These are phyloP conservation scores for Tympanoctomys barrerae DNA, from an alignment of 2,797 vertebrate species.

Conservation along the genomic window DNA sequence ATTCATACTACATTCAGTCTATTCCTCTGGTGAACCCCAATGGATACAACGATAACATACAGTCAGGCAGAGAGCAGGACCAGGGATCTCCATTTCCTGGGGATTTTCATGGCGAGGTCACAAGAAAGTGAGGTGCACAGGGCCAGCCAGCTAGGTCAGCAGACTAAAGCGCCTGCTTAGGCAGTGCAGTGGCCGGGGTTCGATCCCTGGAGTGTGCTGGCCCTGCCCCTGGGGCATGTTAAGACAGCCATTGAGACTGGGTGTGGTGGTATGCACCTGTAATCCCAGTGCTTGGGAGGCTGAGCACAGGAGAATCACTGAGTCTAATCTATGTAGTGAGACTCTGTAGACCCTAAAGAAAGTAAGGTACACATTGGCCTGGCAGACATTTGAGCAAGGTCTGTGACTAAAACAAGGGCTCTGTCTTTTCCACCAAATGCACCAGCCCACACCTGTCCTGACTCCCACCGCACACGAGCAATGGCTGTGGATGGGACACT, in stretches of 20 bases:
- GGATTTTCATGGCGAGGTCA: background rate
- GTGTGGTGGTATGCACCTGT: too few relatives aligned
- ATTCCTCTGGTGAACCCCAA: background rate
- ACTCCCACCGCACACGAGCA: background rate
- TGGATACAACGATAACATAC: background rate
- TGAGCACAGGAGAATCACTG: too few relatives aligned
- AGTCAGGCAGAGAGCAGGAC: background rate
- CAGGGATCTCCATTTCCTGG: background rate
- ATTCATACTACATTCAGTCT: background rate
- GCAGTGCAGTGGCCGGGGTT: too few relatives aligned
- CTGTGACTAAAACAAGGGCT: background rate
- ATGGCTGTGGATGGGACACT: fast-evolving
- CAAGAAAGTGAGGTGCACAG: background rate
- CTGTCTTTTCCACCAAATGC: background rate
- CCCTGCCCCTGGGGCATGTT: too few relatives aligned
- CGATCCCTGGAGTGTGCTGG: too few relatives aligned
- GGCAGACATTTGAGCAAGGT: background rate
- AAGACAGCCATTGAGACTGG: too few relatives aligned
- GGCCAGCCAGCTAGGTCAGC: too few relatives aligned
- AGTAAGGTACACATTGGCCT: background rate
- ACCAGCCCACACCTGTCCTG: background rate
- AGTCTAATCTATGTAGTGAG: too few relatives aligned
- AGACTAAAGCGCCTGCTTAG: too few relatives aligned
- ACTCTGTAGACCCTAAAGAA: background rate
- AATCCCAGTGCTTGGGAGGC: too few relatives aligned